Evolutionary conservation across 2,113 vertebrate species (phyloP).

Genomic region (Sinocyclocheilus rhinocerous): DNA sequence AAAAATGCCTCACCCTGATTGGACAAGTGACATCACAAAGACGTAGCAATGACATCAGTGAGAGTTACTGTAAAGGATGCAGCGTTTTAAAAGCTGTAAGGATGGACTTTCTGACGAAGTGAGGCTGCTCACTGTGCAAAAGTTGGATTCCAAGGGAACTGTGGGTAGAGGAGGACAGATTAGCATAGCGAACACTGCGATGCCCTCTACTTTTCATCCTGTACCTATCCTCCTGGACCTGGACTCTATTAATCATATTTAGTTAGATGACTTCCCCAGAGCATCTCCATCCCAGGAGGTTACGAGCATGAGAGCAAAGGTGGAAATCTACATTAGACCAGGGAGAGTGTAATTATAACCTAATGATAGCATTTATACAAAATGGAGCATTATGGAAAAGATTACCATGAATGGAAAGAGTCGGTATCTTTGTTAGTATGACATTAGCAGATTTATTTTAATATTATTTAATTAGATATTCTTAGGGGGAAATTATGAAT

Average conservation of each 20-base stretch:
- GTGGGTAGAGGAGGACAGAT: slow-evolving; percentile 13
- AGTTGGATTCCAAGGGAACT: background rate
- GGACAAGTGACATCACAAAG: slow-evolving; percentile 8
- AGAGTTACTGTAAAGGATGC: background rate
- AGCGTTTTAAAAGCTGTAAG: background rate
- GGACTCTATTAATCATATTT: slow-evolving; percentile 60
- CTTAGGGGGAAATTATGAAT: slow-evolving; percentile 25
- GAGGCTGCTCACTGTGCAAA: background rate
- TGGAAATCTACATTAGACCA: slow-evolving; percentile 44
- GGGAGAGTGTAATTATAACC: slow-evolving; percentile 52
- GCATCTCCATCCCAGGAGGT: slow-evolving; percentile 44
- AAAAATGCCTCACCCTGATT: slow-evolving; percentile 1
- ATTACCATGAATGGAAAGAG: slow-evolving; percentile 34
- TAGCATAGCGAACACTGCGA: slow-evolving; percentile 1
- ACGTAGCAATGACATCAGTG: background rate
- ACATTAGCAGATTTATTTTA: slow-evolving; percentile 33
- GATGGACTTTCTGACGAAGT: background rate
- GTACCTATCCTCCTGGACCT: slow-evolving; percentile 33
- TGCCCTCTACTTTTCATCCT: slow-evolving; percentile 40
- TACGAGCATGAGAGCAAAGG: slow-evolving; percentile 47
- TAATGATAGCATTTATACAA: slow-evolving; percentile 56
- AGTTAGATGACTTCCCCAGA: slow-evolving; percentile 55
- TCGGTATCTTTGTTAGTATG: slow-evolving; percentile 26
- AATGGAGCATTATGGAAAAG: slow-evolving; percentile 49
- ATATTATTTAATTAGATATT: slow-evolving; percentile 46